Conservation (phyloP, 2,888 invertebrate genomes). For the Ectemnius lituratus region DNA sequence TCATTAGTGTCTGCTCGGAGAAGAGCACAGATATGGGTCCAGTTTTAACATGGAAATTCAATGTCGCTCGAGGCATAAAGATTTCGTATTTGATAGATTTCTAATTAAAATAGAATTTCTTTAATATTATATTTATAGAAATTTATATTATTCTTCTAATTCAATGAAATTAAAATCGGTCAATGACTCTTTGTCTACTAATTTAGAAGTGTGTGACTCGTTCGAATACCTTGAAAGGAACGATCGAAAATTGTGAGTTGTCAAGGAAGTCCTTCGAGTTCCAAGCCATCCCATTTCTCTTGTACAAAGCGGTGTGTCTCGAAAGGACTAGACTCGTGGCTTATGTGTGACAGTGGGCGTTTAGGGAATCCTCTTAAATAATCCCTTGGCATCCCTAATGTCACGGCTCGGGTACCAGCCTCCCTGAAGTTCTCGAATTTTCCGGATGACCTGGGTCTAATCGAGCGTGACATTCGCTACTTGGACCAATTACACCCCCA, state of each 20-base stretch:
- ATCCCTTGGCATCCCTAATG: slow-evolving; percentile 53
- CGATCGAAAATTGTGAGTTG: too few relatives aligned
- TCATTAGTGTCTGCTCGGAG: neutral
- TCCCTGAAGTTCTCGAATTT: slow-evolving; percentile 53
- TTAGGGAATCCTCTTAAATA: slow-evolving; percentile 66
- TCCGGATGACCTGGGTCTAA: slow-evolving; percentile 16
- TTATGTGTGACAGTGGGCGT: slow-evolving; percentile 67
- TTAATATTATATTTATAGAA: too few relatives aligned
- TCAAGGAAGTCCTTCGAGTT: slow-evolving; percentile 20
- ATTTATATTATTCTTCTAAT: too few relatives aligned
- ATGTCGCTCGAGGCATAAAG: too few relatives aligned
- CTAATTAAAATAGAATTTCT: too few relatives aligned
- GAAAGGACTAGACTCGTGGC: slow-evolving; percentile 45
- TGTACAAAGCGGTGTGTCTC: slow-evolving; percentile 35
- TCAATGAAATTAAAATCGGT: too few relatives aligned
- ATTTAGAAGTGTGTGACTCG: too few relatives aligned
- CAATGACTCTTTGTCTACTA: too few relatives aligned
- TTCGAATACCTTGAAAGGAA: too few relatives aligned
- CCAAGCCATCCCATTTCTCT: slow-evolving; percentile 35
- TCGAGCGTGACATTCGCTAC: too few relatives aligned
- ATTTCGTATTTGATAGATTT: too few relatives aligned
- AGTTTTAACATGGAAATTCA: neutral
- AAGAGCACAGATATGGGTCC: neutral
- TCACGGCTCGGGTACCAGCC: slow-evolving; percentile 35
- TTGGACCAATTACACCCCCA: too few relatives aligned